Conservation (phyloP, 2,888 invertebrate species). For the Agrochola circellaris region DNA sequence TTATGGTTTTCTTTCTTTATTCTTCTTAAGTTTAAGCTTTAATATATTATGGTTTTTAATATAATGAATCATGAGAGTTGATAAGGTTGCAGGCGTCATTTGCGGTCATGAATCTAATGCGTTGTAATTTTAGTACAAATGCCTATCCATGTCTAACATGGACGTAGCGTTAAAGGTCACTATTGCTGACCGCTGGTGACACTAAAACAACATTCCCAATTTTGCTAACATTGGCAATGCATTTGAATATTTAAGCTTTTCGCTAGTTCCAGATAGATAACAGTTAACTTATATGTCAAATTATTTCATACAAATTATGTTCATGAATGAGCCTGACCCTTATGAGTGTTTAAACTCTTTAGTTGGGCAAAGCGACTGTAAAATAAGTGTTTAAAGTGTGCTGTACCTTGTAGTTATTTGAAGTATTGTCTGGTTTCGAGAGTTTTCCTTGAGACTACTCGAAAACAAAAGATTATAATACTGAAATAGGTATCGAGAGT, state of each 20-base stretch:
- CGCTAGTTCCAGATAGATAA: not conserved
- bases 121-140: too few relatives aligned
- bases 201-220: too few relatives aligned
- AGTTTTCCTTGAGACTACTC: conserved; percentile 9
- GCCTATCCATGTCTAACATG: not conserved
- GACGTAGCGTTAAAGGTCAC: not conserved
- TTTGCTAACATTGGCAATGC: not conserved
- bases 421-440: not conserved
- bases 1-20: conserved; percentile 11
- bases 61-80: not conserved
- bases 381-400: not conserved
- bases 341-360: not conserved
- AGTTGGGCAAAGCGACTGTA: not conserved
- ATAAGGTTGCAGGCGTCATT: not conserved
- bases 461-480: conserved; percentile 9
- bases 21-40: not conserved
- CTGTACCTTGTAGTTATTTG: not conserved
- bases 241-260: not conserved
- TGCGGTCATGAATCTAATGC: not conserved
- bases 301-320: not conserved
- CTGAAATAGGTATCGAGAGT: conserved; percentile 1
- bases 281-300: not conserved
- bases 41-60: not conserved
- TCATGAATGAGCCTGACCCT: not conserved
- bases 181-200: not conserved